Percentiles rank a stretch among this genome's conserved stretches.
Evolutionary conservation across 2,113 vertebrate genomes (phyloP).

Genomic region (Leiothrix lutea): DNA sequence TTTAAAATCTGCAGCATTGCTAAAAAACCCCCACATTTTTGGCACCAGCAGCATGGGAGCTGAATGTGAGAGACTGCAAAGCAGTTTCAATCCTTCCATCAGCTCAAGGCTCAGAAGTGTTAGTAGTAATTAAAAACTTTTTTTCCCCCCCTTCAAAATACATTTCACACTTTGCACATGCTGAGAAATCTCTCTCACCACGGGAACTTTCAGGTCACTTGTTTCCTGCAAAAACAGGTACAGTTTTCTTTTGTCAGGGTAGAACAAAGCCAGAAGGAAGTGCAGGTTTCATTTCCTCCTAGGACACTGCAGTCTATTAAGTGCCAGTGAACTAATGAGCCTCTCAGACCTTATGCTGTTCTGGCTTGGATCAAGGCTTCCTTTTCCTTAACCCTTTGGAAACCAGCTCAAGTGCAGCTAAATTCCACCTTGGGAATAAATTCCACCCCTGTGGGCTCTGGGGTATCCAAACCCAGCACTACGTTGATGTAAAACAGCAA

Average conservation of each 20-base stretch:
- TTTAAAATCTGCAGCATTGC: not conserved
- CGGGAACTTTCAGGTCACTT: conserved; percentile 59
- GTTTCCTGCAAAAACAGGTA: conserved; percentile 67
- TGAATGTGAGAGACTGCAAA: not conserved
- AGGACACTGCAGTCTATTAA: conserved; percentile 63
- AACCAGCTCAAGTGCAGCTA: not conserved
- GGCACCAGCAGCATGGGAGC: conserved; percentile 18
- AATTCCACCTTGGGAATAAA: not conserved
- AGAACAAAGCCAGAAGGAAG: conserved; percentile 76
- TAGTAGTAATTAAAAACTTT: conserved; percentile 70
- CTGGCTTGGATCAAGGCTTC: conserved; percentile 64
- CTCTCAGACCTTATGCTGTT: conserved; percentile 78
- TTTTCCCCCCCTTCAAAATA: not conserved
- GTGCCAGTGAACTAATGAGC: conserved; percentile 82
- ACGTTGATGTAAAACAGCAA: not conserved
- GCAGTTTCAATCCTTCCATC: conserved; percentile 37
- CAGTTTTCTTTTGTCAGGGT: conserved; percentile 75
- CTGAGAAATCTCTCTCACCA: conserved; percentile 50
- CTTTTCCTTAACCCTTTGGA: conserved; percentile 49
- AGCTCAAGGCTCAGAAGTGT: conserved; percentile 55
- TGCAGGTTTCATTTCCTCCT: conserved; percentile 74
- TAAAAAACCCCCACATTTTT: not conserved
- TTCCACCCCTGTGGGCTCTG: not conserved
- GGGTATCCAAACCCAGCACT: not conserved
- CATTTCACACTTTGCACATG: conserved; percentile 57